Evolutionary conservation across 2,113 vertebrate species (phyloP).

Genomic region (Empidonax alnorum): DNA sequence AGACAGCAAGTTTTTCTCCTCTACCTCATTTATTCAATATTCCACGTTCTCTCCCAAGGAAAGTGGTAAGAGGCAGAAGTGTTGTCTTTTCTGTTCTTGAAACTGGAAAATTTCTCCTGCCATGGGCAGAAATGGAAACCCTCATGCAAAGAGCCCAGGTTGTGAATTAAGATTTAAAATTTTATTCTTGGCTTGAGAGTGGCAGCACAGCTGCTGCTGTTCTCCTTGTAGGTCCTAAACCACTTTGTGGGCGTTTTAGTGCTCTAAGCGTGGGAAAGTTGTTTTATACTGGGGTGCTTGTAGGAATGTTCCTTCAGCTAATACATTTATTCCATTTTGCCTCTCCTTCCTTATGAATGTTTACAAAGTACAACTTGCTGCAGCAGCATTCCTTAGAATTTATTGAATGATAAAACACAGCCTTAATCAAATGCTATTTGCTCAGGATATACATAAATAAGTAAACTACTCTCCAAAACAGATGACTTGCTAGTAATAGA

Average conservation of each 20-base stretch:
- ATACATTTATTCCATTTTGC: neutral
- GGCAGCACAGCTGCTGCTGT: neutral
- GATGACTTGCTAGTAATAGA: conserved; percentile 50
- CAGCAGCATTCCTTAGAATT: neutral
- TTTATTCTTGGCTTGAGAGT: neutral
- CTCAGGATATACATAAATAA: neutral
- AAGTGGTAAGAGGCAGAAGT: neutral
- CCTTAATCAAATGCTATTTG: conserved; percentile 22
- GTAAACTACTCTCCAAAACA: neutral
- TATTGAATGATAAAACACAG: neutral
- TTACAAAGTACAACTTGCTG: neutral
- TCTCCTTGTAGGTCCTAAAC: neutral
- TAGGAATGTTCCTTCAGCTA: neutral
- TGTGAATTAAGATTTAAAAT: neutral
- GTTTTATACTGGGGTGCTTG: rapidly evolving
- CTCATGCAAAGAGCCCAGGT: neutral
- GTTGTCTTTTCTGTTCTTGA: neutral
- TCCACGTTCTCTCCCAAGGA: neutral
- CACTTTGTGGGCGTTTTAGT: neutral
- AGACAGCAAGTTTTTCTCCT: neutral
- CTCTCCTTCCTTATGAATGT: neutral
- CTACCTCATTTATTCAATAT: neutral
- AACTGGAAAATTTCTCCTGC: neutral
- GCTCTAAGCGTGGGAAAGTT: neutral
- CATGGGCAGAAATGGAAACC: neutral